Evolutionary conservation across 2,113 vertebrate genomes (phyloP).

Genomic region (Tympanuchus pallidicinctus): DNA sequence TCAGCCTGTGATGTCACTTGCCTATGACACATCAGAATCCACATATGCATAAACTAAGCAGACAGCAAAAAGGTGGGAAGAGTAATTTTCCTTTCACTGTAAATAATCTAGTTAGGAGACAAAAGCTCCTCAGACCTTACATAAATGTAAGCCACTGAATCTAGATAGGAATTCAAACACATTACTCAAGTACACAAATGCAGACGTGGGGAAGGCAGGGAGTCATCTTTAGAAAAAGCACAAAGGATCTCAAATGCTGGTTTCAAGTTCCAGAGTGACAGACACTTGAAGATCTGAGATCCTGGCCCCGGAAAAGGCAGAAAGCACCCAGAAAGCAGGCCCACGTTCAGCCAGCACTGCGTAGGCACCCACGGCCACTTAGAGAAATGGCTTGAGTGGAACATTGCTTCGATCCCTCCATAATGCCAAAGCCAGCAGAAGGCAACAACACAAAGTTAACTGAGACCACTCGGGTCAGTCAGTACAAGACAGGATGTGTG

Average conservation of each 20-base stretch:
- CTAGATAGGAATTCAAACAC: neutral
- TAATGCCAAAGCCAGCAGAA: neutral
- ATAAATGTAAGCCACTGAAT: neutral
- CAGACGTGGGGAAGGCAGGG: neutral
- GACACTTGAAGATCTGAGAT: neutral
- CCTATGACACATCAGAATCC: neutral
- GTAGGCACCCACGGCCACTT: neutral
- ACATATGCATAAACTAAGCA: neutral
- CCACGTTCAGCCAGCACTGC: neutral
- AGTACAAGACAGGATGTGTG: neutral
- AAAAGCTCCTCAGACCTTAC: neutral
- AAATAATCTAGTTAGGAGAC: neutral
- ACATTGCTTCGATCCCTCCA: neutral
- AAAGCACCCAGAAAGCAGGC: neutral
- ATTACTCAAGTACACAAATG: neutral
- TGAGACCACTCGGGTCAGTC: neutral
- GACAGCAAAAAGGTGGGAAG: neutral
- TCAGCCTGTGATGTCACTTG: neutral
- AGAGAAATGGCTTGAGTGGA: neutral
- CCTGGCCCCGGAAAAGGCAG: neutral
- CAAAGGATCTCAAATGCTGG: neutral
- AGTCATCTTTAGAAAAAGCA: neutral
- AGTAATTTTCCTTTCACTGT: neutral
- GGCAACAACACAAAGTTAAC: neutral
- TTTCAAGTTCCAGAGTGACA: neutral